Evolutionary conservation across 1,140 invertebrate species (phyloP).

Genomic region (Aplysia californica): DNA sequence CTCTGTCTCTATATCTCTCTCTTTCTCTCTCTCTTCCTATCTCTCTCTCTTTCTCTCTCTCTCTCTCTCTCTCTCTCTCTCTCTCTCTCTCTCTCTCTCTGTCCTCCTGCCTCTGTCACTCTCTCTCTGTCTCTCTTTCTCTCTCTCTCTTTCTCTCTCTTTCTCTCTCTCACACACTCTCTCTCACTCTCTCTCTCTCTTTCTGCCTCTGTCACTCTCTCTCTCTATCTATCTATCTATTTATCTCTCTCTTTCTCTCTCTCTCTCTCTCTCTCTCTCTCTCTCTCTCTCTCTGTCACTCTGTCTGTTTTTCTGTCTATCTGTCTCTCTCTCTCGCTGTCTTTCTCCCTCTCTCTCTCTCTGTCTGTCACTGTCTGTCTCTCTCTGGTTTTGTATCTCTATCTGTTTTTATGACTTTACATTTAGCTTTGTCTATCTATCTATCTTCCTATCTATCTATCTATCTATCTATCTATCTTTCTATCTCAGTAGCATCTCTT

Average conservation of each 20-base stretch:
- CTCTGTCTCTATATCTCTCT: too few species aligned
- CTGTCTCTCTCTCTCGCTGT: too few species aligned
- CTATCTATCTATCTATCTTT: background rate
- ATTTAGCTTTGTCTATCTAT: background rate
- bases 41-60: too few species aligned
- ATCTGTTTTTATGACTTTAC: background rate
- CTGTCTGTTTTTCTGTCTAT: too few species aligned
- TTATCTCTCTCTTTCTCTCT: too few species aligned
- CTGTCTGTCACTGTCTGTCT: background rate
- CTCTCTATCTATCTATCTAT: too few species aligned
- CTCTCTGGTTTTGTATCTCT: background rate
- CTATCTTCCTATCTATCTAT: background rate
- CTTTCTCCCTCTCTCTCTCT: background rate
- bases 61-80: background rate
- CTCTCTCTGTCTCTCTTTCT: too few species aligned
- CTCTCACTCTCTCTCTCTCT: background rate
- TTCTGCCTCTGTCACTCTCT: too few species aligned
- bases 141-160: background rate
- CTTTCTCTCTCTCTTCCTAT: too few species aligned
- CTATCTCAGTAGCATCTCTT: background rate
- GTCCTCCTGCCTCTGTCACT: background rate
- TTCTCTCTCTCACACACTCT: background rate
- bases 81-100: background rate
- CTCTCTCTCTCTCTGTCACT: background rate
- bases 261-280: background rate